Evolutionary conservation across 2,797 vertebrate species (phyloP).

Genomic region (Oreortyx pictus): DNA sequence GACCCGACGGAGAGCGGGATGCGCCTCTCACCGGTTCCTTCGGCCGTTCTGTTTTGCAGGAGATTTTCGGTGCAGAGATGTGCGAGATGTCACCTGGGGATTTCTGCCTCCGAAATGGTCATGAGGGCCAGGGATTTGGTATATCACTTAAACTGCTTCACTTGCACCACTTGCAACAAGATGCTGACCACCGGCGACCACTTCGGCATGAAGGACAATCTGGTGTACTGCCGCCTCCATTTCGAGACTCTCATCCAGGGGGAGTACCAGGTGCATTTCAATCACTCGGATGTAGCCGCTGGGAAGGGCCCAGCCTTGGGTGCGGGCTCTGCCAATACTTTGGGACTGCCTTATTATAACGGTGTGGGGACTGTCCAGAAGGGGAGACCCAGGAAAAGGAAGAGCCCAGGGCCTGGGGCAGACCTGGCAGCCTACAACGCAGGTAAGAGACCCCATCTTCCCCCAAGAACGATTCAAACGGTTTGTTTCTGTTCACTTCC

Average conservation of each 20-base stretch:
- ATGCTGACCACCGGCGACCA: conserved; percentile 98
- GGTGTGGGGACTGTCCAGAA: conserved; percentile 97
- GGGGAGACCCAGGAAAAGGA: conserved; percentile 95
- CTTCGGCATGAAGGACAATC: conserved; percentile 99
- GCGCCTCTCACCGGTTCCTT: conserved; percentile 67
- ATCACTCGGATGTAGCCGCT: conserved; percentile 91
- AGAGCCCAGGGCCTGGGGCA: conserved; percentile 93
- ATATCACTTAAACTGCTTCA: conserved; percentile 99
- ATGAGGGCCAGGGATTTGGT: conserved; percentile 98
- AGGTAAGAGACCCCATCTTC: conserved; percentile 81
- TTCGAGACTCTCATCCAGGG: conserved; percentile 98
- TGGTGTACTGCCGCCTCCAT: conserved; percentile 98
- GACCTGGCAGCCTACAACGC: conserved; percentile 97
- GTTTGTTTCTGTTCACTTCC: conserved; percentile 68
- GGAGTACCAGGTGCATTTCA: conserved; percentile 96
- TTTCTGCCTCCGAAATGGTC: conserved; percentile 99
- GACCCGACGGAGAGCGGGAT: background rate
- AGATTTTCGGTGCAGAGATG: conserved; percentile 99
- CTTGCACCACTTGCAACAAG: conserved; percentile 97
- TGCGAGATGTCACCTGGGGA: conserved; percentile 96
- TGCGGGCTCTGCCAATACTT: conserved; percentile 87
- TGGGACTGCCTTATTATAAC: conserved; percentile 98
- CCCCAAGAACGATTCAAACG: background rate
- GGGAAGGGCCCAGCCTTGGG: conserved; percentile 87
- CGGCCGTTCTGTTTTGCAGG: conserved; percentile 81